Percentiles rank a stretch among this genome's conserved stretches.
These are phyloP conservation scores for Thryonomys swinderianus DNA, from an alignment of 2,113 vertebrate species.

Conservation along the genomic window DNA sequence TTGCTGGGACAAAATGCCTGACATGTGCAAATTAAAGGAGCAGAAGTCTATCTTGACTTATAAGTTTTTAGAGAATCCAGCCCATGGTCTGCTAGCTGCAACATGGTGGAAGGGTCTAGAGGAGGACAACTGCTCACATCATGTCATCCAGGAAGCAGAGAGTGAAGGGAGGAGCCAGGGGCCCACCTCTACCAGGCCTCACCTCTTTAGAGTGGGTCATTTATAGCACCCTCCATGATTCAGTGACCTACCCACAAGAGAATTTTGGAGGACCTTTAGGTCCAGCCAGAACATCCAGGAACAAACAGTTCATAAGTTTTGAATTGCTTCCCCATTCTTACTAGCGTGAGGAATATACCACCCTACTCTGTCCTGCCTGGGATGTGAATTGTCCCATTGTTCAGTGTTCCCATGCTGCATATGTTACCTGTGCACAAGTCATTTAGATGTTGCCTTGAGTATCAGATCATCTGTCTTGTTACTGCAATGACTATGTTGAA, in stretches of 20 bases:
- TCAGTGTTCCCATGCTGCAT: background rate
- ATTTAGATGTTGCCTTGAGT: background rate
- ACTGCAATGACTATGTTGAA: background rate
- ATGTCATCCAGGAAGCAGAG: background rate
- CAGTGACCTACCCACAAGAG: background rate
- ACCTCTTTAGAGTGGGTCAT: background rate
- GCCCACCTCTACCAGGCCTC: background rate
- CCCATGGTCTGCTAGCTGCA: background rate
- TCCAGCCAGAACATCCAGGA: background rate
- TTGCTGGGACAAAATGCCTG: background rate
- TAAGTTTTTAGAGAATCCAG: background rate
- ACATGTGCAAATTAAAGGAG: background rate
- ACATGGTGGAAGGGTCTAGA: background rate
- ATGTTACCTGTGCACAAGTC: background rate
- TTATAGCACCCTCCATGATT: background rate
- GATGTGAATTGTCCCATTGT: no score
- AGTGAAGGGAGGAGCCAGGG: background rate
- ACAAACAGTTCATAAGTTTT: background rate
- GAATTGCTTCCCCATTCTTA: background rate
- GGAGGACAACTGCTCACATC: background rate
- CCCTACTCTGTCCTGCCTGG: background rate
- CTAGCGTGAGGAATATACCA: background rate
- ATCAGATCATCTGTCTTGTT: background rate
- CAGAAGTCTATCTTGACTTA: background rate
- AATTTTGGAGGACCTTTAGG: background rate